Evolutionary conservation across 2,113 vertebrate genomes (phyloP).

Genomic region (Etheostoma cragini): DNA sequence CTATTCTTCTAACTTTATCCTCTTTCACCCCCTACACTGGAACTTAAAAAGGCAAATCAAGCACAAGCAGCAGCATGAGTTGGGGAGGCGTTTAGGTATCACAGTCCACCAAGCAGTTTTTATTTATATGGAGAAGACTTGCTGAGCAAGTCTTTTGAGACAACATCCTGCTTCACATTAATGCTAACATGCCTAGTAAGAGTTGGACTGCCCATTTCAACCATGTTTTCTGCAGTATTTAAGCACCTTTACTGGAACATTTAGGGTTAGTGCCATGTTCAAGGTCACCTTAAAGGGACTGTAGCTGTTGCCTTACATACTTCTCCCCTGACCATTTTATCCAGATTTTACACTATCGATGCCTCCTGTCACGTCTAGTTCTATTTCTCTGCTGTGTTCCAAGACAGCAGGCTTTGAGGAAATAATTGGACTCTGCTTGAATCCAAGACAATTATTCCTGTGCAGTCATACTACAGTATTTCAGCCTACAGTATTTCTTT

Average conservation of each 20-base stretch:
- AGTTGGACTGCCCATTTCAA: background rate
- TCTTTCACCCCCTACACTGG: background rate
- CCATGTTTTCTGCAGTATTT: conserved; percentile 3
- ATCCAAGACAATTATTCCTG: conserved; percentile 37
- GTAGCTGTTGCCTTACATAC: conserved; percentile 15
- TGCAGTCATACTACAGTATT: conserved; percentile 33
- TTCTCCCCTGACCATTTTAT: conserved; percentile 12
- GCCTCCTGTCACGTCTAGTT: background rate
- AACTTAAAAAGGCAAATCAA: conserved; percentile 44
- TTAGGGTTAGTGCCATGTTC: background rate
- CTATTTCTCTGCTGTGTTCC: conserved; percentile 19
- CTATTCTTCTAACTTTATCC: conserved; percentile 11
- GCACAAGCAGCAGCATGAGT: conserved; percentile 20
- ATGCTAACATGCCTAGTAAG: conserved; percentile 12
- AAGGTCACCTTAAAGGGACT: conserved; percentile 12
- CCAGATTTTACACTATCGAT: conserved; percentile 1
- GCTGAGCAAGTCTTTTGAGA: conserved; percentile 12
- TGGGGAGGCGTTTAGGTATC: conserved; percentile 1
- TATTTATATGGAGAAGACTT: background rate
- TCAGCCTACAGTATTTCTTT: conserved; percentile 41
- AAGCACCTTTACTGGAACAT: background rate
- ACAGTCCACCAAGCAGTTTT: conserved; percentile 13
- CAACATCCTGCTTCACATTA: background rate
- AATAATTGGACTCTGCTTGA: conserved; percentile 61
- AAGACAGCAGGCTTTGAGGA: conserved; percentile 36